These are phyloP conservation scores for Molothrus ater DNA, from an alignment of 2,797 vertebrate species.

Conservation along the genomic window DNA sequence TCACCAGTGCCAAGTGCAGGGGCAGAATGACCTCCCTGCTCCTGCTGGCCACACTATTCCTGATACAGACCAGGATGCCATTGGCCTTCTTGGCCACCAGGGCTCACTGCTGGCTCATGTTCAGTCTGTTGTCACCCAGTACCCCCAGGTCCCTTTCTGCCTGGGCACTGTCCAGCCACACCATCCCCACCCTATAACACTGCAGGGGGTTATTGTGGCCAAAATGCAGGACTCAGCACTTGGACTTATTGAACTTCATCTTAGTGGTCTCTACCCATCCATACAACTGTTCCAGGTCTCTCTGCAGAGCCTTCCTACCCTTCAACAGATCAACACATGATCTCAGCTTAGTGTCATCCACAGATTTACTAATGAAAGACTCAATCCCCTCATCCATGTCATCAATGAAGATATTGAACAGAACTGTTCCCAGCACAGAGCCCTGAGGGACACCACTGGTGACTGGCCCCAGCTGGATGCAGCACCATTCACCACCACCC, in stretches of 20 bases:
- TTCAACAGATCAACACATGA: fast-evolving
- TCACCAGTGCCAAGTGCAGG: not conserved
- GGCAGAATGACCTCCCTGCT: not conserved
- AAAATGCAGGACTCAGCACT: not conserved
- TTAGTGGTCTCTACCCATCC: not conserved
- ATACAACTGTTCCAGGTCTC: not conserved
- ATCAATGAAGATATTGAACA: not conserved
- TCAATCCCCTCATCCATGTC: not conserved
- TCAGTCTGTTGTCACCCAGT: fast-evolving
- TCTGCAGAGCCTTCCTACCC: not conserved
- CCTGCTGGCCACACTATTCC: not conserved
- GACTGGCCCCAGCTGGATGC: not conserved
- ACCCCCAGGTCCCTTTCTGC: not conserved
- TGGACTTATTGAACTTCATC: not conserved
- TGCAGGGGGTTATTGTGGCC: not conserved
- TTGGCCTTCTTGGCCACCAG: not conserved
- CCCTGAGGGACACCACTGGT: not conserved
- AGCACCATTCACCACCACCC: not conserved
- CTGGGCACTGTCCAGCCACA: not conserved
- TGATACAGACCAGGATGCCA: not conserved
- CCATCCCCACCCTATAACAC: fast-evolving
- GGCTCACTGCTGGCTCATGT: not conserved
- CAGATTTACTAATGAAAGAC: not conserved
- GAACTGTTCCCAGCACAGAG: not conserved
- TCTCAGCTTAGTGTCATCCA: not conserved